Evolutionary conservation across 2,888 invertebrate species (phyloP).

Genomic region (Idaea aversata): DNA sequence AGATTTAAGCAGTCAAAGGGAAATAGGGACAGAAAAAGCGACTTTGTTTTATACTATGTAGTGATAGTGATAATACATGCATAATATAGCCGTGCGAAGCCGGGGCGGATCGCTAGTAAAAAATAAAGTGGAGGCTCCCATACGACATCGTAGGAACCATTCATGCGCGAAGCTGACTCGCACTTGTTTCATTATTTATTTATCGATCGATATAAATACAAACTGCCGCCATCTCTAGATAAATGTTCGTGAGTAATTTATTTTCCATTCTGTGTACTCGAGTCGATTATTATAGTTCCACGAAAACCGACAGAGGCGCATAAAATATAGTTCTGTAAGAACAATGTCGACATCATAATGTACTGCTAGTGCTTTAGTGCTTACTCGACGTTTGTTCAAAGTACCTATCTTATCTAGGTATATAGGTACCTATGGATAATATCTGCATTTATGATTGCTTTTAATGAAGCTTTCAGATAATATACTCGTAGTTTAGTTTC

Average conservation of each 20-base stretch:
- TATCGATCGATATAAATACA: not conserved
- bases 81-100: no score
- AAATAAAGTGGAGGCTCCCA: no score
- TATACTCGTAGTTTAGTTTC: no score
- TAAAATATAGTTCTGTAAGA: not conserved
- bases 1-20: no score
- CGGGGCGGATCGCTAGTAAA: no score
- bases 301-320: not conserved
- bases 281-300: not conserved
- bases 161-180: no score
- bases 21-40: no score
- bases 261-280: not conserved
- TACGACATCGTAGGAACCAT: no score
- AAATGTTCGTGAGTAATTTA: conserved; percentile 4
- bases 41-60: no score
- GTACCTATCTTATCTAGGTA: not conserved
- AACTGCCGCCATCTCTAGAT: not conserved
- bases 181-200: no score
- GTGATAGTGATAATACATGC: no score
- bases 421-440: not conserved
- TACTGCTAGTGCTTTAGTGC: not conserved
- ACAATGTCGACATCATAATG: not conserved
- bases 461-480: not conserved
- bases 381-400: not conserved
- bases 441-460: not conserved